phyloP scores from a whole-genome alignment of 2,888 invertebrate genomes.

The Zeuzera pyrina region DNA sequence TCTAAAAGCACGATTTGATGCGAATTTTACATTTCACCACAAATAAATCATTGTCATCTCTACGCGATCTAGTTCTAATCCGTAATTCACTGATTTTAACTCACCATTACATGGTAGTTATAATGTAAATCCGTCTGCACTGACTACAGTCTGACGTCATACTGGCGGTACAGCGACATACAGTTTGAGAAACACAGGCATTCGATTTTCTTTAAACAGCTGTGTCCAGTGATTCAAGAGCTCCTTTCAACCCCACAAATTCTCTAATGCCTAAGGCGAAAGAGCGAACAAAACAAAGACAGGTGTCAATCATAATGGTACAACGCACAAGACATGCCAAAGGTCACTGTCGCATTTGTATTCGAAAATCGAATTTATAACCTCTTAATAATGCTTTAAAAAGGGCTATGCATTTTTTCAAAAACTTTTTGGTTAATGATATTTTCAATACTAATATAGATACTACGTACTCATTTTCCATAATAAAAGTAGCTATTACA shows the following conservation, averaged over 20 bases:
- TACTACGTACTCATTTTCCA: no score
- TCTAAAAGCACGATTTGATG: no score
- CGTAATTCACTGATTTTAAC: conserved; percentile 29
- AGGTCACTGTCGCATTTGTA: conserved; percentile 4
- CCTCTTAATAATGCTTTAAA: no score
- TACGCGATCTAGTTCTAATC: no score
- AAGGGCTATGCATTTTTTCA: no score
- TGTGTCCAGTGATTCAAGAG: conserved; percentile 37
- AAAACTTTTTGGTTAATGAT: no score
- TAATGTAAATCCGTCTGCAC: conserved; percentile 37
- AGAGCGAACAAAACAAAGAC: conserved; percentile 3
- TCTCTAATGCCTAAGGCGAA: conserved; percentile 1
- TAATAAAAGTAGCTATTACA: no score
- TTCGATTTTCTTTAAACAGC: conserved; percentile 66
- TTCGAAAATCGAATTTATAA: conserved; percentile 2
- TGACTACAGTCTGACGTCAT: conserved; percentile 41
- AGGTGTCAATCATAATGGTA: background rate
- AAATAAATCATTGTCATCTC: no score
- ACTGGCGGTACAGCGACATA: conserved; percentile 45
- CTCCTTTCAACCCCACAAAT: conserved; percentile 4
- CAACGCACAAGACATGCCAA: background rate
- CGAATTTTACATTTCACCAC: no score
- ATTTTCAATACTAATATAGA: no score
- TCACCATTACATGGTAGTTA: conserved; percentile 66
- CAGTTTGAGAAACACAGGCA: conserved; percentile 27